phyloP scores from a whole-genome alignment of 2,888 invertebrate species.

The Eupithecia vulgata region DNA sequence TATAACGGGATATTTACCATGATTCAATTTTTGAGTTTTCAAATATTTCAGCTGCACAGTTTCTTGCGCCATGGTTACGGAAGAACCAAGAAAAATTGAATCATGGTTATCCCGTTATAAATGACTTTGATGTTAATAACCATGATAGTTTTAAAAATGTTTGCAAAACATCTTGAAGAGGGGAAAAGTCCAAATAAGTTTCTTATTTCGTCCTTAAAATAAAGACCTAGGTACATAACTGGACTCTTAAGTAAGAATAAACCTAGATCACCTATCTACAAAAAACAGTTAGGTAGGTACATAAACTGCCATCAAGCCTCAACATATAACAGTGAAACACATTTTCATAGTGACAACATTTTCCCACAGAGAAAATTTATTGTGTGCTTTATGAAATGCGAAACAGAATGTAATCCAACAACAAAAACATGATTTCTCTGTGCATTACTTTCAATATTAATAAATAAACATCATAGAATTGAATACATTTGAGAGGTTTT shows the following conservation, averaged over 20 bases:
- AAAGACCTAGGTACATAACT: constrained; percentile 3
- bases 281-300: background rate
- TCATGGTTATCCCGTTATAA: too few relatives aligned
- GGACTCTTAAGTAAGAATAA: background rate
- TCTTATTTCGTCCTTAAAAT: background rate
- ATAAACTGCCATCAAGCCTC: background rate
- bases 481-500: background rate
- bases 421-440: constrained; percentile 4
- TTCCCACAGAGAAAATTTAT: constrained; percentile 8
- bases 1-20: too few relatives aligned
- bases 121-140: too few relatives aligned
- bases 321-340: background rate
- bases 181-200: too few relatives aligned
- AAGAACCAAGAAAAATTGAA: too few relatives aligned
- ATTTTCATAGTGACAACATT: background rate
- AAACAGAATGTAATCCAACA: background rate
- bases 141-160: too few relatives aligned
- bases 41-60: too few relatives aligned
- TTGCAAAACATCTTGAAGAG: too few relatives aligned
- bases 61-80: too few relatives aligned
- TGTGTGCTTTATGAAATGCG: constrained; percentile 9
- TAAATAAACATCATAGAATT: background rate
- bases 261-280: background rate
- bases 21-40: too few relatives aligned
- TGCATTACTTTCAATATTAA: background rate